Percentiles rank a stretch among this genome's conserved stretches.
Evolutionary conservation across 1,140 invertebrate genomes (phyloP).

Genomic region (Tetranychus cinnabarinus): DNA sequence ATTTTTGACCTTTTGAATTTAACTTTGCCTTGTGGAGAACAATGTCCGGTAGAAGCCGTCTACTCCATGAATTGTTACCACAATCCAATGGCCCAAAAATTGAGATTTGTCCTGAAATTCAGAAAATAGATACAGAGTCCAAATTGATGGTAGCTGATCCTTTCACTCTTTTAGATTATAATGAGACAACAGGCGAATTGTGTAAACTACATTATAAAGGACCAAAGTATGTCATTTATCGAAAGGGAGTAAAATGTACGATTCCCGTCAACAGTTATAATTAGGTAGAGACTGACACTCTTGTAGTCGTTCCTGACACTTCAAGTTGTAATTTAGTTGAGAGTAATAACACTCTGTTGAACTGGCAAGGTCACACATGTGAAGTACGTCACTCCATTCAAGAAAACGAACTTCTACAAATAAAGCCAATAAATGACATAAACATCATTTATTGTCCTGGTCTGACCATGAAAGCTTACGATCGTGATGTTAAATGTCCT

Average conservation of each 20-base stretch:
- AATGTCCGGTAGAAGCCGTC: neutral
- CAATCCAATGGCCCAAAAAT: neutral
- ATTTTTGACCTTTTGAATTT: neutral
- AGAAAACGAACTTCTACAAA: neutral
- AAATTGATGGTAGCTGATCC: neutral
- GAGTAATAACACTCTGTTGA: neutral
- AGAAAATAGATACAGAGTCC: neutral
- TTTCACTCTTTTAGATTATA: neutral
- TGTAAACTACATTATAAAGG: neutral
- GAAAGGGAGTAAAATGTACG: neutral
- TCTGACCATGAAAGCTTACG: neutral
- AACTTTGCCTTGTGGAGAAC: neutral
- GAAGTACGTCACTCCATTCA: neutral
- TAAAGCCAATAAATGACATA: neutral
- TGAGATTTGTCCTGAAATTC: neutral
- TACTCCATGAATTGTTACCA: neutral
- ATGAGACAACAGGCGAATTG: neutral
- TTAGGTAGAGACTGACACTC: neutral
- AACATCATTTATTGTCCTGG: neutral
- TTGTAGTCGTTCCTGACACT: neutral
- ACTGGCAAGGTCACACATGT: neutral
- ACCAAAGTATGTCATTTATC: neutral
- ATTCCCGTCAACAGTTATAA: neutral
- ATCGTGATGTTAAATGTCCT: neutral
- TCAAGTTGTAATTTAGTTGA: neutral